Evolutionary conservation across 2,888 invertebrate genomes (phyloP).

Genomic region (Agrochola circellaris): DNA sequence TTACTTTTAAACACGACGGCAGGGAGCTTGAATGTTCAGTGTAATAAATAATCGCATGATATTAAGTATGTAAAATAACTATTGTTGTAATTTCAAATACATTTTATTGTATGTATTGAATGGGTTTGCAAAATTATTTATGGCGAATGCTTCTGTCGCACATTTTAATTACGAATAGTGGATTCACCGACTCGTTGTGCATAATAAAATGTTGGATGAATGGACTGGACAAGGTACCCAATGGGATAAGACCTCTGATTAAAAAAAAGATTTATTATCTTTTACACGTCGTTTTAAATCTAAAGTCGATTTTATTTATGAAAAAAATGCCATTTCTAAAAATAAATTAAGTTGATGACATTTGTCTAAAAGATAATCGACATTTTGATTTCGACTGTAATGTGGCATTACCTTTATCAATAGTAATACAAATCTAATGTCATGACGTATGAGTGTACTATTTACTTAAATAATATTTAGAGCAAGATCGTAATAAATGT

Average conservation of each 20-base stretch:
- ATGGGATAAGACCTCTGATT: conserved; percentile 23
- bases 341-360: background rate
- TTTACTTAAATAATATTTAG: conserved; percentile 38
- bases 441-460: conserved; percentile 20
- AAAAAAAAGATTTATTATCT: background rate
- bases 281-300: background rate
- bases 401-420: conserved; percentile 44
- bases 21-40: conserved; percentile 51
- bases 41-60: conserved; percentile 63
- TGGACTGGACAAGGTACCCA: conserved; percentile 59
- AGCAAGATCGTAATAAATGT: conserved; percentile 39
- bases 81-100: conserved; percentile 70
- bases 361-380: background rate
- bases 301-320: background rate
- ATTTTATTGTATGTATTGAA: conserved; percentile 68
- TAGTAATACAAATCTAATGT: conserved; percentile 10
- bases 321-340: background rate
- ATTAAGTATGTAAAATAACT: conserved; percentile 60
- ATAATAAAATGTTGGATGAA: conserved; percentile 61
- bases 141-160: conserved; percentile 83
- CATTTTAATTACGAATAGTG: conserved; percentile 80
- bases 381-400: conserved; percentile 10
- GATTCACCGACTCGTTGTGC: conserved; percentile 75
- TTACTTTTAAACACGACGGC: conserved; percentile 67
- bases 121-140: conserved; percentile 75